Evolutionary conservation across 2,797 vertebrate genomes (phyloP), one percentile per base, ranked within the genome.

Genomic region (Acipenser oxyrinchus): DNA sequence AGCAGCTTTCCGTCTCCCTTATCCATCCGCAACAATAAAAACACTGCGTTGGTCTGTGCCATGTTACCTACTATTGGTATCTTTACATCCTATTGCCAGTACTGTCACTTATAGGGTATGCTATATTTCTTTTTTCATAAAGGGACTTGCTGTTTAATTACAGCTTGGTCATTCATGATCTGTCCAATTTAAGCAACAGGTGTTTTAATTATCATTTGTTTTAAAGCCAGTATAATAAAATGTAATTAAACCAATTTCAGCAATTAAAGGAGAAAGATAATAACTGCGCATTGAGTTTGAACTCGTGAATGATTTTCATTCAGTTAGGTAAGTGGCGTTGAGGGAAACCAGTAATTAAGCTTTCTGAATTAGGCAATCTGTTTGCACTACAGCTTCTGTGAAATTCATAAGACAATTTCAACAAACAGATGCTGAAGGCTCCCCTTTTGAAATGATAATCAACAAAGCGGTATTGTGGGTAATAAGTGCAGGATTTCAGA

Each of bases 191-290:
- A 61, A 37, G 10, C 49, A 59, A 51, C 59, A 52, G 53, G 60
- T 58, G 62, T 48, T 62, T 37, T 71, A 67, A 71, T 67, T 67
- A 18, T 18, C 11, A 8, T n/a, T 53, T 11, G 61, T 48, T n/a
- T 48, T 67, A 60, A 60, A 67, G 55, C 58, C 49, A 9, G 23
- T 62, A 62, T 18, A 23, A 18, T 37, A 10, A n/a, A n/a, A 62
- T 65, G 57, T 70, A 67, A 71, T 71, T 67, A 58, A 48, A 10
- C 9, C 3, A 10, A 13, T 18, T 23, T 60, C 67, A 71, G 60
- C 60, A 51, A 23, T 64, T 51, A 60, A 48, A 49, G 7, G 9
- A 18, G 15, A 52, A 37, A 13, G 51, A 13, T 62, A 62, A 62
- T 62, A 62, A 37, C 18, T 37, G 59, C 53, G 69, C 49, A 60